Evolutionary conservation across 2,113 vertebrate genomes (phyloP).

Genomic region (Castor canadensis): DNA sequence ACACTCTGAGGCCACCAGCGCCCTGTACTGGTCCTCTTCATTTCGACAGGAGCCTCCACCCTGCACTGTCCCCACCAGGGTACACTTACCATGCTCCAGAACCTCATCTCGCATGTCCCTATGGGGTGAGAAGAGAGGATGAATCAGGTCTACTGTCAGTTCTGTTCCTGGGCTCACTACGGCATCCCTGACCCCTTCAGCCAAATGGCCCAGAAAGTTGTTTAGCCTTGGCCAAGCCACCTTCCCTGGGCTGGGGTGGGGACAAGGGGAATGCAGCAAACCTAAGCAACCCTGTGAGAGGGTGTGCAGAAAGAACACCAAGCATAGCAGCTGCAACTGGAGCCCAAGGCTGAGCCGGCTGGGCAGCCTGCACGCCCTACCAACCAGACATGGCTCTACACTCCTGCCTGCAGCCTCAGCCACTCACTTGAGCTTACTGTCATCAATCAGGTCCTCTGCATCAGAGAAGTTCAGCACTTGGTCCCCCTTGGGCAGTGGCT

Average conservation of each 20-base stretch:
- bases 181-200: not conserved
- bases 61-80: not conserved
- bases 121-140: not conserved
- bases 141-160: not conserved
- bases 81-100: conserved; percentile 93
- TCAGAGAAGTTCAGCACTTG: conserved; percentile 97
- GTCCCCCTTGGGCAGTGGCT: conserved; percentile 96
- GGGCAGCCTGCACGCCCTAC: not conserved
- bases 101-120: conserved; percentile 95
- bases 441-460: conserved; percentile 96
- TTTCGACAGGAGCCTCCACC: not conserved
- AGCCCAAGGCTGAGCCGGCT: not conserved
- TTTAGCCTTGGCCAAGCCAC: not conserved
- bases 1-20: not conserved
- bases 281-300: not conserved
- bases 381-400: not conserved
- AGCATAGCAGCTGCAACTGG: not conserved
- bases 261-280: not conserved
- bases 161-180: not conserved
- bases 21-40: not conserved
- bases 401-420: not conserved
- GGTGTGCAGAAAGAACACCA: not conserved
- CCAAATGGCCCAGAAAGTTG: not conserved
- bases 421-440: conserved; percentile 94
- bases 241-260: not conserved